Conservation (phyloP, 1,140 invertebrate species). For the Brachionus plicatilis region DNA sequence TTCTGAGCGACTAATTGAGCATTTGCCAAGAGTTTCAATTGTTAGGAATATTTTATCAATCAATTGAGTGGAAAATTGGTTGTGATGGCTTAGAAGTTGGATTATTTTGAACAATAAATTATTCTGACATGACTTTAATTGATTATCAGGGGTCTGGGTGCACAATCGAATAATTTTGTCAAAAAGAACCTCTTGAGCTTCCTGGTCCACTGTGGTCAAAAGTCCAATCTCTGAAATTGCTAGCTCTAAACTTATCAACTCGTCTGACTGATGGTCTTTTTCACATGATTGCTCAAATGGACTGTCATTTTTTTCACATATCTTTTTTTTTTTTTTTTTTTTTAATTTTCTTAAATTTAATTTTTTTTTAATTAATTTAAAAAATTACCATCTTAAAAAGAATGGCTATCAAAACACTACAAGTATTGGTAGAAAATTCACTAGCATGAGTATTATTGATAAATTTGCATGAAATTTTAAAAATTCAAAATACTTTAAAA, state of each 20-base stretch:
- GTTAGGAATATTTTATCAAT: conserved; percentile 32
- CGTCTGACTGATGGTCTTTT: background rate
- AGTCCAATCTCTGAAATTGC: background rate
- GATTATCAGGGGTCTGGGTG: background rate
- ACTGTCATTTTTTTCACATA: background rate
- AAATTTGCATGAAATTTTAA: background rate
- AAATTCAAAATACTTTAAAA: background rate
- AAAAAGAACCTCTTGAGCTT: background rate
- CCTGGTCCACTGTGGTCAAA: background rate
- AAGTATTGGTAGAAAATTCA: background rate
- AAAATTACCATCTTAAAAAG: background rate
- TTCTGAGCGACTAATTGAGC: background rate
- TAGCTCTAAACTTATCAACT: background rate
- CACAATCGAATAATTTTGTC: background rate
- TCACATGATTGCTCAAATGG: background rate
- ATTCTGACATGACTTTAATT: conserved; percentile 24
- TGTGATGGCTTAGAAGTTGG: background rate
- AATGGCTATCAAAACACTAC: background rate
- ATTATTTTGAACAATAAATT: background rate
- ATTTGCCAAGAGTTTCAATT: background rate
- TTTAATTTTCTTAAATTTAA: background rate
- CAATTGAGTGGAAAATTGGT: background rate
- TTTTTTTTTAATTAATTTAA: background rate
- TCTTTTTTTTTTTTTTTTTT: background rate
- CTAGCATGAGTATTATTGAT: background rate